Base-by-base conservation (phyloP, 2,797 vertebrate genomes). In the Molossus alvarezi region DNA sequence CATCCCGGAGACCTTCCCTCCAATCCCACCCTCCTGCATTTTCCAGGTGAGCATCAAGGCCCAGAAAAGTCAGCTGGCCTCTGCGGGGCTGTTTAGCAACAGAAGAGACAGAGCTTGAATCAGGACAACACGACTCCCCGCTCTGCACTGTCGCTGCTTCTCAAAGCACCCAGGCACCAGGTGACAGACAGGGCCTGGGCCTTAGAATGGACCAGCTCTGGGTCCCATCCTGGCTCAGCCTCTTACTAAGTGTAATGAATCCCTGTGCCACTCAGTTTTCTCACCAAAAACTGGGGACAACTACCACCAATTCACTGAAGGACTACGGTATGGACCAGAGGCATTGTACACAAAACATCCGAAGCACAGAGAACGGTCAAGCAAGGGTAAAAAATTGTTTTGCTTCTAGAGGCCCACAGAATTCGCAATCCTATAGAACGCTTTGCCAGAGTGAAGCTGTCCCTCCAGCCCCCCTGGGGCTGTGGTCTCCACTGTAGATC, bases 391-490 rank as follows among this genome's bases (percentile, higher is more conserved):
- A 53, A 3, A 9, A 51, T 25, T 55, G 15, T 10, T 51, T 17
- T 20, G 60, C 29, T 65, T 93, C 27, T 20, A 20, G 51, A 71
- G 21, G 18, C 25, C 53, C 79, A 20, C 9, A 58, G 77, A 82
- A 69, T n/a, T 15, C 48, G 33, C 8, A 45, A 64, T 88, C 73
- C 73, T 81, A n/a, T 29, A 91, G 72, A 75, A 84, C 71, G n/a
- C 57, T 55, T 69, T 45, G 20, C 12, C 27, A 9, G 18, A 58
- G 14, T n/a, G 25, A 83, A 72, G 51, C 5, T 29, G 75, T 20
- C 25, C 55, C 20, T 48, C 15, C 6, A 20, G 72, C 13, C 41
- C 33, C 53, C 48, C 51, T 9, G 18, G 33, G 69, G 51, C 75
- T 69, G 15, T n/a, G 53, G 23, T 85, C 77, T 73, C 53, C 45